Evolutionary conservation across 2,888 invertebrate genomes (phyloP).

Genomic region (Dynastes hyllus): DNA sequence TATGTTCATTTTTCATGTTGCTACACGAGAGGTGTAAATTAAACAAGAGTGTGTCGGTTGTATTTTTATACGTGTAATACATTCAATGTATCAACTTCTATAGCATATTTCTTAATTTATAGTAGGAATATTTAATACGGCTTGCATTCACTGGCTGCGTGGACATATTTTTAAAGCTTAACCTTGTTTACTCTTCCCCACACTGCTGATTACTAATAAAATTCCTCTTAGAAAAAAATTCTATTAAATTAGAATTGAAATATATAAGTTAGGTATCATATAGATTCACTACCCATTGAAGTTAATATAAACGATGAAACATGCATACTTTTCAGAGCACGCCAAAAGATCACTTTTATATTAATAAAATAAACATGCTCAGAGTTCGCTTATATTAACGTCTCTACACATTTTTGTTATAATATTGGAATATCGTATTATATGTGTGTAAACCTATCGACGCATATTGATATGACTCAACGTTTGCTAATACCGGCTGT

Average conservation of each 20-base stretch:
- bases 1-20: too few relatives aligned
- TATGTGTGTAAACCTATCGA: not conserved
- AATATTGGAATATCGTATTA: not conserved
- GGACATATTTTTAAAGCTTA: too few relatives aligned
- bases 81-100: too few relatives aligned
- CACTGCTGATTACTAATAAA: too few relatives aligned
- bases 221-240: not conserved
- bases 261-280: not conserved
- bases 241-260: not conserved
- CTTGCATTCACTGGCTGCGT: too few relatives aligned
- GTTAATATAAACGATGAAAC: not conserved
- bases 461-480: conserved; percentile 28
- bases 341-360: not conserved
- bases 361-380: not conserved
- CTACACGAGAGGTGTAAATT: too few relatives aligned
- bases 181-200: too few relatives aligned
- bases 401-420: not conserved
- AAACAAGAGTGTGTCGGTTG: too few relatives aligned
- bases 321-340: not conserved
- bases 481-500: conserved; percentile 34
- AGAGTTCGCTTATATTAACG: not conserved
- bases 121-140: too few relatives aligned
- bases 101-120: too few relatives aligned
- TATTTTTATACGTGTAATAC: too few relatives aligned
- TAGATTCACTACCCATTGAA: not conserved